Conservation (phyloP, 1,140 invertebrate species). For the Drosophila carrolli region DNA sequence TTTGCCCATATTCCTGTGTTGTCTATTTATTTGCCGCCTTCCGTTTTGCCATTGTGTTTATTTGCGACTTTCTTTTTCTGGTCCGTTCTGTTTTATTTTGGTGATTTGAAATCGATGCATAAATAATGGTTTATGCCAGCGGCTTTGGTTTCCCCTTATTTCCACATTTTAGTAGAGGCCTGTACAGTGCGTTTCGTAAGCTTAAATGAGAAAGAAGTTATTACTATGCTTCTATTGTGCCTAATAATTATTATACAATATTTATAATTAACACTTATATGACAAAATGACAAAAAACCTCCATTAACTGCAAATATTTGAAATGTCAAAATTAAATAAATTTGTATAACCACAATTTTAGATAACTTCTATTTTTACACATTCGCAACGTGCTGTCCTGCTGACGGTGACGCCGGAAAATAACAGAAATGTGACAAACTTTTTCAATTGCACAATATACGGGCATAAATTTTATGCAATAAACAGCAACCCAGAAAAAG, state of each 20-base stretch:
- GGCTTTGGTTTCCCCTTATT: slow-evolving; percentile 48
- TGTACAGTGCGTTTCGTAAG: slow-evolving; percentile 8
- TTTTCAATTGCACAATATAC: slow-evolving; percentile 73
- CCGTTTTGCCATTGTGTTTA: slow-evolving; percentile 46
- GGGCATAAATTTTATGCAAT: slow-evolving; percentile 65
- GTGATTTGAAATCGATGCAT: slow-evolving; percentile 77
- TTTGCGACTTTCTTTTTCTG: slow-evolving; percentile 44
- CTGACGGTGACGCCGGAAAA: slow-evolving; percentile 14
- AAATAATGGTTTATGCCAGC: slow-evolving; percentile 73
- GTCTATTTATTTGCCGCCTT: slow-evolving; percentile 53
- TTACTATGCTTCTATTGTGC: no score
- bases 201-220: not conserved
- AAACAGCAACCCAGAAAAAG: slow-evolving; percentile 51
- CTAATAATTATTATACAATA: no score
- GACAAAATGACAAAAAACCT: no score
- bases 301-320: no score
- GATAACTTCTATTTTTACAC: not conserved
- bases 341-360: no score
- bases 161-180: slow-evolving; percentile 25
- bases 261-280: no score
- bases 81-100: slow-evolving; percentile 45
- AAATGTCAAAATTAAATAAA: not conserved
- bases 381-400: slow-evolving; percentile 8
- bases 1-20: slow-evolving; percentile 33
- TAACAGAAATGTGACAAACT: slow-evolving; percentile 55